These are phyloP conservation scores for Patagioenas fasciata DNA, from an alignment of 2,113 vertebrate genomes.

Conservation along the genomic window DNA sequence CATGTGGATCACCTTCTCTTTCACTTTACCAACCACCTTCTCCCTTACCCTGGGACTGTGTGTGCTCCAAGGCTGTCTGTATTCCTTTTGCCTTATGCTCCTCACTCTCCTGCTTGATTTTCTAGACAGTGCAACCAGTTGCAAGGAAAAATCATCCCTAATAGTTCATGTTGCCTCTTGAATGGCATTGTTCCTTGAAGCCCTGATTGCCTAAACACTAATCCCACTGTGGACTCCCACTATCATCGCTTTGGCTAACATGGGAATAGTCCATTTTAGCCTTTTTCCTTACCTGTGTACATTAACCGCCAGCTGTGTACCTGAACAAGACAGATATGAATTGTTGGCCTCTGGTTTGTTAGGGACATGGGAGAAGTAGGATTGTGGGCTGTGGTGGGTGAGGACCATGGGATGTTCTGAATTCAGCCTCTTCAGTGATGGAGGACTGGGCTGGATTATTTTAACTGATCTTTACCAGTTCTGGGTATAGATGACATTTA, in stretches of 20 bases:
- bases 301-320: neutral
- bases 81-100: neutral
- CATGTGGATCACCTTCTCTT: neutral
- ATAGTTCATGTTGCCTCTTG: neutral
- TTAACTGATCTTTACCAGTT: neutral
- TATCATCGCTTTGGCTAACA: neutral
- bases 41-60: neutral
- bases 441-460: neutral
- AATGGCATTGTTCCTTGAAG: neutral
- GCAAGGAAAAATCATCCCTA: neutral
- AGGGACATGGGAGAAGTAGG: neutral
- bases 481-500: neutral
- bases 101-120: neutral
- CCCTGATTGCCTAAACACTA: neutral
- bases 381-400: neutral
- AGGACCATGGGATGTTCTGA: neutral
- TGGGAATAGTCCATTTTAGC: neutral
- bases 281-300: neutral
- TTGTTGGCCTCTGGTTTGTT: neutral
- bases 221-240: fast-evolving
- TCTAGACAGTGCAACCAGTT: neutral
- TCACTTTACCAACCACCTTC: neutral
- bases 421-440: neutral
- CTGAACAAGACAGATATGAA: neutral
- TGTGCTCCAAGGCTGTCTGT: neutral